Evolutionary conservation across 2,888 invertebrate genomes (phyloP).

Genomic region (Clistopyga incitator): DNA sequence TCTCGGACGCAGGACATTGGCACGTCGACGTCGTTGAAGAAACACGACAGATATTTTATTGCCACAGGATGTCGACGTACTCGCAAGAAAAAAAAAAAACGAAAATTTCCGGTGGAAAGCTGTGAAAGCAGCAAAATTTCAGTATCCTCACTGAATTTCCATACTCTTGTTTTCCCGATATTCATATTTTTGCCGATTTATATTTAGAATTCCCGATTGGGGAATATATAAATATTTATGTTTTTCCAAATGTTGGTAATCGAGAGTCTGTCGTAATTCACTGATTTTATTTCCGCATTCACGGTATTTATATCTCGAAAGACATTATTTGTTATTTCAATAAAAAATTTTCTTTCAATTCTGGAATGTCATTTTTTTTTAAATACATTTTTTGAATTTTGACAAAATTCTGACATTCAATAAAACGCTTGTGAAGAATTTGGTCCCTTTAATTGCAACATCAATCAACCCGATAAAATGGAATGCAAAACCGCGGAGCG

Average conservation of each 20-base stretch:
- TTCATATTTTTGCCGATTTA: background rate
- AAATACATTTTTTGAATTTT: too few species aligned
- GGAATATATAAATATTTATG: too few species aligned
- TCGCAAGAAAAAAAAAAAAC: background rate
- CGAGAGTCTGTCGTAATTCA: background rate
- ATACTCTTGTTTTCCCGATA: background rate
- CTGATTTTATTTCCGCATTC: too few species aligned
- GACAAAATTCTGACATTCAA: too few species aligned
- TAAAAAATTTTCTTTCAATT: too few species aligned
- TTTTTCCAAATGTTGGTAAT: background rate
- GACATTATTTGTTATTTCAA: background rate
- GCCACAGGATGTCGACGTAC: constrained; percentile 21
- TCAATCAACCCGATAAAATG: background rate
- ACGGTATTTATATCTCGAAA: too few species aligned
- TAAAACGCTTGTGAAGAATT: too few species aligned
- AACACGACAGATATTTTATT: constrained; percentile 26
- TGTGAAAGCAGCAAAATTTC: constrained; percentile 57
- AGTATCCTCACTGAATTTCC: background rate
- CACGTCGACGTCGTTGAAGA: background rate
- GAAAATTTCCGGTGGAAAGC: constrained; percentile 50
- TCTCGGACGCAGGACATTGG: constrained; percentile 14
- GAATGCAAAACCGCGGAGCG: background rate
- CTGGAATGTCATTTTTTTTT: too few species aligned
- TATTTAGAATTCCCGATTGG: too few species aligned
- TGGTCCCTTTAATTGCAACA: too few species aligned